Conservation (phyloP, 2,113 vertebrate genomes). For the Chinchilla lanigera region DNA sequence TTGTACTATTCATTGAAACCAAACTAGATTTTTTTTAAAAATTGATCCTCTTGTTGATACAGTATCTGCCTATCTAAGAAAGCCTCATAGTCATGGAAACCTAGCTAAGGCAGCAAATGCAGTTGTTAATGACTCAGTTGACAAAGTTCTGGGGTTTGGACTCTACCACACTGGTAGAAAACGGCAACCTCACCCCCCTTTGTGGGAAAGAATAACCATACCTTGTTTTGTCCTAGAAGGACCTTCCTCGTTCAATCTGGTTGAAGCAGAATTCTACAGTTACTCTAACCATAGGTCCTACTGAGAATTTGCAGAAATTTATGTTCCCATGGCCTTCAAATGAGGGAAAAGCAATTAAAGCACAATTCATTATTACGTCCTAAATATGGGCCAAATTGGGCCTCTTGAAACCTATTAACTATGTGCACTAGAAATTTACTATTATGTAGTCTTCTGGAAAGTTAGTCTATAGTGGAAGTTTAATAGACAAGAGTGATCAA, state of each 20-base stretch:
- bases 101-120: neutral
- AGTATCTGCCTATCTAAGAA: neutral
- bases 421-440: neutral
- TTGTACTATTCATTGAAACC: neutral
- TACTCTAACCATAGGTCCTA: neutral
- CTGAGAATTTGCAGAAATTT: constrained; percentile 63
- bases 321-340: constrained; percentile 17
- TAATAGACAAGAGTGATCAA: neutral
- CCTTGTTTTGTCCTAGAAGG: neutral
- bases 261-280: neutral
- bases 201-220: neutral
- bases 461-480: neutral
- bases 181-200: neutral
- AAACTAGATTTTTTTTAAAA: neutral
- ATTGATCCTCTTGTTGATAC: neutral
- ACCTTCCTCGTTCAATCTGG: neutral
- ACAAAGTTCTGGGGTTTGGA: neutral
- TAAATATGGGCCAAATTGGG: constrained; percentile 59
- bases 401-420: constrained; percentile 58
- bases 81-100: neutral
- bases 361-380: constrained; percentile 54
- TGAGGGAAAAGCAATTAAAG: constrained; percentile 68
- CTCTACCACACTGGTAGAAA: neutral
- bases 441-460: neutral
- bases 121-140: neutral